phyloP scores from a whole-genome alignment of 2,888 invertebrate genomes.

The Pollenia griseotomentosa region DNA sequence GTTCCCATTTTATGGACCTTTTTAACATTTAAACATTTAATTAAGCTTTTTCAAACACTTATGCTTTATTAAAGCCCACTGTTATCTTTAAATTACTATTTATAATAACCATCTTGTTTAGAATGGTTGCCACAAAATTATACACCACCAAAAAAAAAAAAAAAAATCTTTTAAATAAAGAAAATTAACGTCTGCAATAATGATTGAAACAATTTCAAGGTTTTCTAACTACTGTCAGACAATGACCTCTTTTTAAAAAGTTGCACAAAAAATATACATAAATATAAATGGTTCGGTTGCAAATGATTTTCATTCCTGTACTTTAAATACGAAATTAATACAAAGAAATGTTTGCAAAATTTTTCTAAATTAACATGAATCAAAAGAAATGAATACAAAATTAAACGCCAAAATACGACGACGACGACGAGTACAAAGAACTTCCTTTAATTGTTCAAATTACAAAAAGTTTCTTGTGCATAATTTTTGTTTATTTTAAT shows the following conservation, averaged over 20 bases:
- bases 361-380: constrained; percentile 44
- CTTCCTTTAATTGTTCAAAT: constrained; percentile 68
- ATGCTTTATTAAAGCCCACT: no score
- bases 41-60: no score
- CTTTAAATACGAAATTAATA: constrained; percentile 14
- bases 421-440: constrained; percentile 55
- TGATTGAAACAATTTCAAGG: constrained; percentile 19
- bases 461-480: constrained; percentile 48
- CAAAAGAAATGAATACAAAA: constrained; percentile 35
- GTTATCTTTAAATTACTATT: background rate
- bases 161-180: constrained; percentile 7
- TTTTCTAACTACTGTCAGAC: constrained; percentile 22
- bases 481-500: constrained; percentile 17
- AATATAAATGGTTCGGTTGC: constrained; percentile 30
- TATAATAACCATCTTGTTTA: background rate
- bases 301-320: constrained; percentile 32
- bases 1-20: no score
- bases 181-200: constrained; percentile 21
- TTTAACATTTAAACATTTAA: no score
- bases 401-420: constrained; percentile 8
- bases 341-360: constrained; percentile 45
- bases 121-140: background rate
- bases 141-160: background rate
- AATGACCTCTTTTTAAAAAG: constrained; percentile 52
- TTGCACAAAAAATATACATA: background rate